Conservation (phyloP, 2,113 vertebrate species). For the Calyptomena viridis region DNA sequence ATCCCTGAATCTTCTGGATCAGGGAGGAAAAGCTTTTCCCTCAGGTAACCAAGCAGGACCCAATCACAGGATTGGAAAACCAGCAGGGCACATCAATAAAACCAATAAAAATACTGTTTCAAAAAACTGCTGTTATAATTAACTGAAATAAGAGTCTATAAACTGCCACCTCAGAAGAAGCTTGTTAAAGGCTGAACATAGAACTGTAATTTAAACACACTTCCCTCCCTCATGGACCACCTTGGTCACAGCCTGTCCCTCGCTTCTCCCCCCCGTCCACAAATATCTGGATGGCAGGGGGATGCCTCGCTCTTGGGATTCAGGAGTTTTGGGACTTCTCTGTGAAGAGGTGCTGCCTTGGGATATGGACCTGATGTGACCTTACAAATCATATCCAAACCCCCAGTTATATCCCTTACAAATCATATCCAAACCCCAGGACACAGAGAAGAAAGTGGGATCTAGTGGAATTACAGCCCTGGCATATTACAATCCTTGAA, state of each 20-base stretch:
- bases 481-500: background rate
- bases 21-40: background rate
- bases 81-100: background rate
- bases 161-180: background rate
- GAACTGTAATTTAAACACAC: background rate
- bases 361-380: background rate
- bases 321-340: background rate
- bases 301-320: accelerated
- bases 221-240: background rate
- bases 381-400: accelerated
- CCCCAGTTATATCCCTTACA: too few species aligned
- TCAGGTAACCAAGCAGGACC: background rate
- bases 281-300: too few species aligned
- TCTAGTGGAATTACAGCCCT: accelerated
- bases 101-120: constrained; percentile 3
- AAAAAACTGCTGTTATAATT: constrained; percentile 12
- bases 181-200: background rate
- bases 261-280: background rate
- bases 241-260: background rate
- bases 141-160: constrained; percentile 25
- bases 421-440: accelerated
- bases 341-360: accelerated
- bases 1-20: background rate
- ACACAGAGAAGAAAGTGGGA: accelerated
- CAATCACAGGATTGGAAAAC: background rate